Conservation (phyloP, 1,140 invertebrate genomes). For the Tribolium madens region DNA sequence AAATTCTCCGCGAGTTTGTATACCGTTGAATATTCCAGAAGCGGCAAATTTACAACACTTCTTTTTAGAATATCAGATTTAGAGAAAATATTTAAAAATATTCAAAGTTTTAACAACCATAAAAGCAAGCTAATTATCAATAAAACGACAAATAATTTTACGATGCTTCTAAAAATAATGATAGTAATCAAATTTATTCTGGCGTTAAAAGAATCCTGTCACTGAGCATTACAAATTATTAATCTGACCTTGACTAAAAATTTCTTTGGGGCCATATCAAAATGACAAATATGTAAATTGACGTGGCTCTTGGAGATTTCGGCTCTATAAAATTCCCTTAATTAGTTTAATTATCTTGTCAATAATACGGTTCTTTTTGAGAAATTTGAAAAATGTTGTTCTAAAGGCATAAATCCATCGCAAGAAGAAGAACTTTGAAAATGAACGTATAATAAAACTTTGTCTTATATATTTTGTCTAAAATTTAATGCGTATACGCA, state of each 20-base stretch:
- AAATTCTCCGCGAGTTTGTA: not conserved
- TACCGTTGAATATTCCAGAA: not conserved
- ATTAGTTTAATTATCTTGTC: slow-evolving; percentile 31
- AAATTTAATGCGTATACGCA: slow-evolving; percentile 33
- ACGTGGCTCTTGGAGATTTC: not conserved
- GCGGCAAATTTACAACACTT: not conserved
- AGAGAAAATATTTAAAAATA: not conserved
- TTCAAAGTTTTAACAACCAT: slow-evolving; percentile 15
- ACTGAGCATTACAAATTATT: slow-evolving; percentile 29
- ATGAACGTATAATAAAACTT: slow-evolving; percentile 20
- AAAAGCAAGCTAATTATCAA: slow-evolving; percentile 23
- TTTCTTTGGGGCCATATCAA: not conserved
- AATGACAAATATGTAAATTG: slow-evolving; percentile 36
- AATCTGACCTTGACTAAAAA: slow-evolving; percentile 16
- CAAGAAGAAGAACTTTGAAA: not conserved
- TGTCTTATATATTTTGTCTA: slow-evolving; percentile 37
- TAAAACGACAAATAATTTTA: slow-evolving; percentile 27
- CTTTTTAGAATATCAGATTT: not conserved
- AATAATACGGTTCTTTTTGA: slow-evolving; percentile 6
- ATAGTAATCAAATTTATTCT: slow-evolving; percentile 38
- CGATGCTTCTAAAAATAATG: slow-evolving; percentile 11
- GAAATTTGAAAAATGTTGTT: not conserved
- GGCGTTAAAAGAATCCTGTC: slow-evolving; percentile 34
- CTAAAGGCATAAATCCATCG: not conserved
- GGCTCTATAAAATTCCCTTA: slow-evolving; percentile 10